Evolutionary conservation across 2,888 invertebrate species (phyloP).

Genomic region (Perizoma affinitatum): DNA sequence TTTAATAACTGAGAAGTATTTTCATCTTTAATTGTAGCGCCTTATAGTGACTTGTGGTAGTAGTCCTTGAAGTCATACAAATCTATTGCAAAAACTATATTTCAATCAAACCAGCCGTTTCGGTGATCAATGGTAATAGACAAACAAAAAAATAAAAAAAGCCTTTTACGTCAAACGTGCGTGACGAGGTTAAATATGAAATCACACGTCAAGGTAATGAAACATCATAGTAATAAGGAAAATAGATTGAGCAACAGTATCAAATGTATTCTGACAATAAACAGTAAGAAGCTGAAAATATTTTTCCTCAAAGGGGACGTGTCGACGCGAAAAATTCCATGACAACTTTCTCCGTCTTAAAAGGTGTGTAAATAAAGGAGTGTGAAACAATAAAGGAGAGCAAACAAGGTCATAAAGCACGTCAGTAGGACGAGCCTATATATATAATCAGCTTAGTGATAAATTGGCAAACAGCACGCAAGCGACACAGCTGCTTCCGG

Average conservation of each 20-base stretch:
- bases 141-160: too few species aligned
- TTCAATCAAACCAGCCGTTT: too few species aligned
- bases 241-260: conserved; percentile 20
- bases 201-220: background rate
- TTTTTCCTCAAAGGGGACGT: conserved; percentile 37
- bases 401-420: conserved; percentile 80
- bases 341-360: conserved; percentile 46
- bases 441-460: conserved; percentile 83
- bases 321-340: conserved; percentile 45
- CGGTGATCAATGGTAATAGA: too few species aligned
- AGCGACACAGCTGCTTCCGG: conserved; percentile 80
- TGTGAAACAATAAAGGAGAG: conserved; percentile 69
- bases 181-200: too few species aligned
- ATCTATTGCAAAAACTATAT: too few species aligned
- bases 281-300: conserved; percentile 27
- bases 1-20: too few species aligned
- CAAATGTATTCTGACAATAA: conserved; percentile 28
- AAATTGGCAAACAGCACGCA: conserved; percentile 83
- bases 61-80: too few species aligned
- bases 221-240: conserved; percentile 9
- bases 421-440: conserved; percentile 77
- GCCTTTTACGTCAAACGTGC: too few species aligned
- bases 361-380: conserved; percentile 73
- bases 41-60: too few species aligned
- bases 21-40: too few species aligned